Percentiles rank a stretch among this genome's conserved stretches.
These are phyloP conservation scores for Slavum lentiscoides DNA, from an alignment of 2,888 invertebrate genomes.

Conservation along the genomic window DNA sequence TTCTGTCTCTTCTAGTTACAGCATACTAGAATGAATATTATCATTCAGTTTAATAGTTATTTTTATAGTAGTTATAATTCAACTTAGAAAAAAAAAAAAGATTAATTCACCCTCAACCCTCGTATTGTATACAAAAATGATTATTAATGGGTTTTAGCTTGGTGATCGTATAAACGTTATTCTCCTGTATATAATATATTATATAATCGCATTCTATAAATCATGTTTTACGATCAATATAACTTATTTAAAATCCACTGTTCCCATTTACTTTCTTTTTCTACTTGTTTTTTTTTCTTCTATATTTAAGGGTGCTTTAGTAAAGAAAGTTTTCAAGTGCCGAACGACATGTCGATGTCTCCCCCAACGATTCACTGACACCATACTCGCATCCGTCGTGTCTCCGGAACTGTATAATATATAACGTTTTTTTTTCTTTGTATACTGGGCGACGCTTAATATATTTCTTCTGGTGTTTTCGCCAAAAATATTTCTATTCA, in stretches of 20 bases:
- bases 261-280: constrained; percentile 1
- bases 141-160: constrained; percentile 6
- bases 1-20: too few relatives aligned
- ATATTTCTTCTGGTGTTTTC: constrained; percentile 11
- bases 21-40: too few relatives aligned
- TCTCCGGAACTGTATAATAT: constrained; percentile 34
- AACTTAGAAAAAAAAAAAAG: neutral
- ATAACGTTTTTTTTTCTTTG: constrained; percentile 11
- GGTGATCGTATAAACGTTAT: constrained; percentile 11
- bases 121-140: neutral
- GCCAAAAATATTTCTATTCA: constrained; percentile 18
- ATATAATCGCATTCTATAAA: constrained; percentile 2
- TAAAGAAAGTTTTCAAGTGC: constrained; percentile 41
- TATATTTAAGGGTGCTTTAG: constrained; percentile 29
- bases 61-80: neutral
- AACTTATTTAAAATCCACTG: constrained; percentile 43
- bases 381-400: constrained; percentile 26
- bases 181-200: neutral
- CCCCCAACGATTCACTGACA: constrained; percentile 3
- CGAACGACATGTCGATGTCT: constrained; percentile 29
- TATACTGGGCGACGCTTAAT: constrained; percentile 20
- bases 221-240: constrained; percentile 31
- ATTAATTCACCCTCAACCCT: neutral
- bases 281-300: constrained; percentile 4
- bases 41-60: neutral